phyloP scores from a whole-genome alignment of 2,797 vertebrate genomes.

The Mareca strepera region DNA sequence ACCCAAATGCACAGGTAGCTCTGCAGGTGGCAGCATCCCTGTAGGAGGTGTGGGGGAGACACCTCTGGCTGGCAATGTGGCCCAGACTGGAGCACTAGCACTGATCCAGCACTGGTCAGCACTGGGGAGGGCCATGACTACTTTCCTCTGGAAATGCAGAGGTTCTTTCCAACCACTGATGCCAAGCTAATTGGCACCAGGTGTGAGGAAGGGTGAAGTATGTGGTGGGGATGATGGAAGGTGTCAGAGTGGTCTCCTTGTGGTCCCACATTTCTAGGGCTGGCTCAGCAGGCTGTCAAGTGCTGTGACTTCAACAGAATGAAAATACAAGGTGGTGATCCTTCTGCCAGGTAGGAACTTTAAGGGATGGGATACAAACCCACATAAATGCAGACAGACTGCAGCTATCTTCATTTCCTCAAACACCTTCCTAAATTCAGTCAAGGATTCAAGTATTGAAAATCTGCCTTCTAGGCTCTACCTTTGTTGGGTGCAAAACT shows the following conservation, averaged over 20 bases:
- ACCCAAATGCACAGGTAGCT: neutral
- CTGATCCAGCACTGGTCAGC: neutral
- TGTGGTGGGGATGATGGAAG: neutral
- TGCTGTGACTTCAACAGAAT: neutral
- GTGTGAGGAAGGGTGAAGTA: neutral
- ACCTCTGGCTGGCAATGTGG: neutral
- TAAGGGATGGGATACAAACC: neutral
- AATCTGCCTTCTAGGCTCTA: neutral
- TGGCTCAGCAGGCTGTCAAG: neutral
- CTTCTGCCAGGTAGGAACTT: neutral
- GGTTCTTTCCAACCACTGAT: neutral
- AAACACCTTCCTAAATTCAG: neutral
- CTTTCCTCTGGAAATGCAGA: neutral
- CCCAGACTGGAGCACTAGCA: neutral
- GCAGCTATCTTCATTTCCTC: neutral
- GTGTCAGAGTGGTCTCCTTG: neutral
- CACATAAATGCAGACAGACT: neutral
- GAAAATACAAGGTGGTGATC: neutral
- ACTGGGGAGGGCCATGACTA: neutral
- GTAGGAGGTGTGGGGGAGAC: neutral
- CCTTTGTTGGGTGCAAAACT: neutral
- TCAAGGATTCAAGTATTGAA: neutral
- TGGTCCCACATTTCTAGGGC: neutral
- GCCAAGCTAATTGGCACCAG: neutral
- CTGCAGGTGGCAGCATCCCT: neutral